These are phyloP conservation scores for Galemys pyrenaicus DNA, from an alignment of 2,113 vertebrate genomes.

Conservation along the genomic window DNA sequence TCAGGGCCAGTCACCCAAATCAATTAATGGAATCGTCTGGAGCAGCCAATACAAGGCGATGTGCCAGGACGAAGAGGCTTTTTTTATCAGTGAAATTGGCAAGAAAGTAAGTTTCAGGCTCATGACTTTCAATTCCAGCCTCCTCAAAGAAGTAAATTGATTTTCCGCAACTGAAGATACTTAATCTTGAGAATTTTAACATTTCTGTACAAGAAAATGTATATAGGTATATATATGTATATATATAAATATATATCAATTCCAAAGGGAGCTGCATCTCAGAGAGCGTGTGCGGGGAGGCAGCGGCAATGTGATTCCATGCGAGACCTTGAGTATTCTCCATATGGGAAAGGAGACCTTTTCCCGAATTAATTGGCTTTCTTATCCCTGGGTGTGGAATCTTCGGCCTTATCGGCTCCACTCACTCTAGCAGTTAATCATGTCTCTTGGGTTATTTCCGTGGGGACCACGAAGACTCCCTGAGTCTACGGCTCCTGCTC, in stretches of 20 bases:
- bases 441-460: conserved; percentile 62
- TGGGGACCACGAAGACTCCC: background rate
- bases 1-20: conserved; percentile 83
- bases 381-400: conserved; percentile 63
- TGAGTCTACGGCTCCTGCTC: background rate
- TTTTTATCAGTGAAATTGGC: conserved; percentile 86
- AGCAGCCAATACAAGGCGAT: conserved; percentile 78
- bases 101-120: conserved; percentile 85
- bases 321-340: conserved; percentile 59
- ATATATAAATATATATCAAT: conserved; percentile 13
- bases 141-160: conserved; percentile 87
- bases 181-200: conserved; percentile 85
- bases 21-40: conserved; percentile 86
- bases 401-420: conserved; percentile 32
- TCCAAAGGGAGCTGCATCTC: background rate
- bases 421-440: conserved; percentile 51
- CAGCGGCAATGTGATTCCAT: background rate
- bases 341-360: conserved; percentile 28
- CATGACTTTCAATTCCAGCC: conserved; percentile 85
- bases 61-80: conserved; percentile 81
- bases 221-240: conserved; percentile 15
- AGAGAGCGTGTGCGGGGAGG: background rate
- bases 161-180: conserved; percentile 83
- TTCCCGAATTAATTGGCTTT: conserved; percentile 72
- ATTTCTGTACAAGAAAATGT: conserved; percentile 79